These are phyloP conservation scores for Etia nguti DNA, from an alignment of 2,113 vertebrate genomes.

Conservation along the genomic window DNA sequence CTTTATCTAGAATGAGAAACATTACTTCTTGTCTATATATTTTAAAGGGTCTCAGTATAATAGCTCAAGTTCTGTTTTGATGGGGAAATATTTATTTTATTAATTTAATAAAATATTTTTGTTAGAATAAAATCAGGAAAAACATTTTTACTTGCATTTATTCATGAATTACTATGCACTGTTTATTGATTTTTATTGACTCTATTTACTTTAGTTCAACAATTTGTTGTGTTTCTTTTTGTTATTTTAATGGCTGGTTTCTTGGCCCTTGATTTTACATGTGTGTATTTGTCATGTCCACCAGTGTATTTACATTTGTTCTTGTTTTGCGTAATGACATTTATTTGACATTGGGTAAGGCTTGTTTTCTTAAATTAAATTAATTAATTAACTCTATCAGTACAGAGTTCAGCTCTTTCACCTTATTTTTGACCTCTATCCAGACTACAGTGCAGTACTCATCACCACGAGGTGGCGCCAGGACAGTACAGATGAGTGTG, in stretches of 20 bases:
- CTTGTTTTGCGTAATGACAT: neutral
- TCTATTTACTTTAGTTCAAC: too few relatives aligned
- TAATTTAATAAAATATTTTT: neutral
- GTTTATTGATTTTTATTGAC: too few relatives aligned
- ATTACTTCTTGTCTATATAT: neutral
- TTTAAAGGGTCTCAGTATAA: neutral
- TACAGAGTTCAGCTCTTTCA: neutral
- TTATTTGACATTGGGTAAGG: too few relatives aligned
- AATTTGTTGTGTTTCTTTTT: neutral
- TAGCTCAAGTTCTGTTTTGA: neutral
- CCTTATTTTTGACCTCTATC: neutral
- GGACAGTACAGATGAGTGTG: neutral
- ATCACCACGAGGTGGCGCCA: slow-evolving; percentile 38
- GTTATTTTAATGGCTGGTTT: neutral
- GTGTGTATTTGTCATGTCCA: too few relatives aligned
- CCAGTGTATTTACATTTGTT: too few relatives aligned
- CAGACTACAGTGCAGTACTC: neutral
- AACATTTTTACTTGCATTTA: neutral
- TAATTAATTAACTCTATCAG: neutral
- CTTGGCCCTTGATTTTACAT: neutral
- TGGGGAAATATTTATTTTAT: too few relatives aligned
- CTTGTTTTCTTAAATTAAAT: neutral
- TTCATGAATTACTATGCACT: neutral
- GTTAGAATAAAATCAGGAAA: neutral
- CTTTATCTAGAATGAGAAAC: neutral